Evolutionary conservation across 92 coral and sea anemone genomes (phyloP), one percentile per base, ranked within the genome.

Genomic region (Phenganax subtilis): DNA sequence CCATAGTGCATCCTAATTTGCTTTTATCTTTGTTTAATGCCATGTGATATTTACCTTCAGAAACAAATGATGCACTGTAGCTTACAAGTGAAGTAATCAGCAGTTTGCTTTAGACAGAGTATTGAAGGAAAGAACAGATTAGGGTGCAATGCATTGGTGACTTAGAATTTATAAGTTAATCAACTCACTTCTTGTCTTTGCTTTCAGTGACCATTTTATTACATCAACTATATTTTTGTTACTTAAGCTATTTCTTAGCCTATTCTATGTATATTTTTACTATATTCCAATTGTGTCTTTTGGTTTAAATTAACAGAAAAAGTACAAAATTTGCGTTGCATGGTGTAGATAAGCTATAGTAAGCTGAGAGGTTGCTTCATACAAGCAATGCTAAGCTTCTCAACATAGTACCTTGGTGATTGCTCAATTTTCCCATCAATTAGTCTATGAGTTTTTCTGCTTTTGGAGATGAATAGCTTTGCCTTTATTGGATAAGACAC

Each of bases 331-430:
- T 37, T 37, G 47, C 47, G 5, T 37, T 37, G 47, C 47, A 37
- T 5, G 5, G 3, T 37, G 47, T 37, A 73, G 14, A n/a, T 54
- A 51, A 54, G 54, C 37, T 54, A 73, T 7, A 56, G 59, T 52
- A 73, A 27, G 58, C 51, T 76, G 58, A 76, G 30, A 20, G 69
- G 81, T 17, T 76, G 69, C 44, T 76, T 76, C 67, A 55, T 76
- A 31, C 81, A 76, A 29, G 27, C 62, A 76, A 76, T 57, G 54
- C 68, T 58, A 57, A 76, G 81, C 51, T 76, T 76, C 55, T 56
- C 81, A 76, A 76, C 47, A 30, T 57, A 55, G 54, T 76, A 76
- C 47, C 69, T 53, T 29, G 30, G 81, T 17, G 53, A 28, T 57
- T 55, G 81, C 12, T 76, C 63, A 27, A 76, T 59, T 29, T 76